These are phyloP conservation scores for Reinhardtius hippoglossoides DNA, from an alignment of 2,113 vertebrate genomes.

Conservation along the genomic window DNA sequence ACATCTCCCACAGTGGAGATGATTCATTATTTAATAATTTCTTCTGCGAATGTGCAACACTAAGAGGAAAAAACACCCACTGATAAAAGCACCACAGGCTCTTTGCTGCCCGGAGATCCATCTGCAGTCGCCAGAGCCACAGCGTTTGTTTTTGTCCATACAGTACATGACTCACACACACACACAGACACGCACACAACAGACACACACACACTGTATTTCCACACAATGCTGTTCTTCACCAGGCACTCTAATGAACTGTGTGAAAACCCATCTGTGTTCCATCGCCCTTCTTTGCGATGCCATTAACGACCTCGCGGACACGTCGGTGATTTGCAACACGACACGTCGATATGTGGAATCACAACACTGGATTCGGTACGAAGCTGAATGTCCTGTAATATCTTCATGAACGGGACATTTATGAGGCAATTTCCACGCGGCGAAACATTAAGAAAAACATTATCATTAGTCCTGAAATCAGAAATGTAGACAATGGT, in stretches of 20 bases:
- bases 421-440: conserved; percentile 12
- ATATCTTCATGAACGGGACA: conserved; percentile 23
- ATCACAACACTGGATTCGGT: conserved; percentile 25
- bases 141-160: conserved; percentile 15
- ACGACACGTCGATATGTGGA: conserved; percentile 13
- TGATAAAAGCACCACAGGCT: conserved; percentile 1
- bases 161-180: conserved; percentile 10
- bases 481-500: not conserved
- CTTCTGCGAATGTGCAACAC: conserved; percentile 1
- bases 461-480: not conserved
- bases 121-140: conserved; percentile 17
- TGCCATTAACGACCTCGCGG: conserved; percentile 51
- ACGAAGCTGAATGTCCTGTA: conserved; percentile 7
- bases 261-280: conserved; percentile 68
- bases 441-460: not conserved
- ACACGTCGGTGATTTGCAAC: conserved; percentile 39
- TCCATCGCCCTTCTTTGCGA: conserved; percentile 49
- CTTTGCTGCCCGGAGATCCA: not conserved
- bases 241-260: conserved; percentile 65
- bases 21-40: conserved; percentile 13
- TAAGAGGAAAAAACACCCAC: not conserved
- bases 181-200: conserved; percentile 6
- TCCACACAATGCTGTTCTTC: conserved; percentile 1
- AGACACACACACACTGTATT: conserved; percentile 7
- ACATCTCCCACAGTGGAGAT: not conserved